Evolutionary conservation across 1,140 invertebrate genomes (phyloP), one percentile per base, ranked within the genome.

Genomic region (Cylas formicarius): DNA sequence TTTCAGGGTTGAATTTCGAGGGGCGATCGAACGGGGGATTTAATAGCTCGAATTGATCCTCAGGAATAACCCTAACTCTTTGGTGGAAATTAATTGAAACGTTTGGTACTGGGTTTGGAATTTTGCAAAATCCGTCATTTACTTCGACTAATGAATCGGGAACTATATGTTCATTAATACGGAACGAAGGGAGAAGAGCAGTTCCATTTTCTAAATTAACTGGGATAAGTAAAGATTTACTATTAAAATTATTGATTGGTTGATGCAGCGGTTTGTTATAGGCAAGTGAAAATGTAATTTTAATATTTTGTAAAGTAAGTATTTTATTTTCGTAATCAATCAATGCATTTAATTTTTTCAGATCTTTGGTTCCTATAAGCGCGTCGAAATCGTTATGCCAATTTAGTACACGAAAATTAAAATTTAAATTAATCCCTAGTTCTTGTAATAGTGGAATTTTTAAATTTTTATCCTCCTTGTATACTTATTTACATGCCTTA

Each of bases 111-210:
- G 32, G 41, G 28, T 44, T 44, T 6, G 41, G 29, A 24, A 34
- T 44, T 34, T 33, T 34, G 18, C 29, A 34, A 23, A 44, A n/a
- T 5, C 41, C 41, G n/a, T 44, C 16, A 6, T 44, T 17, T 33
- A 44, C 32, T 14, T 44, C 16, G n/a, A 44, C 11, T 23, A 44
- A 19, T 10, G 31, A 34, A 16, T 42, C 41, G 6, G 41, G 41
- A 11, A 44, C 22, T 10, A 28, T 22, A 36, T 36, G 23, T 10
- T 44, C 14, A 4, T 44, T 7, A 13, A 43, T 43, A 29, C 8
- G 10, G 37, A 44, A 44, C 26, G 42, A 37, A 5, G 42, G 42
- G 6, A 44, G 29, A 44, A 44, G 11, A 14, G 42, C 42, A 4
- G 17, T 37, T n/a, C 34, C 34, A 28, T 44, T 13, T 19, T 37